Evolutionary conservation across 2,113 vertebrate genomes (phyloP).

Genomic region (Phalacrocorax carbo): DNA sequence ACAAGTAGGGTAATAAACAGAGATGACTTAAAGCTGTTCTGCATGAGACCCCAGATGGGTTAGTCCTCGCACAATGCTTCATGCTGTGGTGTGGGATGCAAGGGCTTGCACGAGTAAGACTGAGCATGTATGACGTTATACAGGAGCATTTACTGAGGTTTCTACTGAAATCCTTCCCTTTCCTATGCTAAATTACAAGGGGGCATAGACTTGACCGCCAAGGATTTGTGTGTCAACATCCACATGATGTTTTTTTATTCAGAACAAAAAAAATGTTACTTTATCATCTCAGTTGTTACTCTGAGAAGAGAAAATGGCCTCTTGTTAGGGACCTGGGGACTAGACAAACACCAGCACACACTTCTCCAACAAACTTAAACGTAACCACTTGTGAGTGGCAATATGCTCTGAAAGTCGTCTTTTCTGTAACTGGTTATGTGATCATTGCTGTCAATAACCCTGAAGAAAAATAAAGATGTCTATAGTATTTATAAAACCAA

Average conservation of each 20-base stretch:
- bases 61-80: background rate
- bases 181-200: background rate
- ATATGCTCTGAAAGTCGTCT: slow-evolving; percentile 46
- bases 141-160: background rate
- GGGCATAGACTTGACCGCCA: background rate
- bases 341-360: slow-evolving; percentile 18
- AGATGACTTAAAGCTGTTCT: background rate
- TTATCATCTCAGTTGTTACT: background rate
- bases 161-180: background rate
- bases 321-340: slow-evolving; percentile 16
- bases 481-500: slow-evolving; percentile 52
- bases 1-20: background rate
- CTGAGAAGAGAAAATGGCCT: slow-evolving; percentile 41
- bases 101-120: background rate
- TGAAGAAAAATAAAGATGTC: slow-evolving; percentile 67
- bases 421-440: slow-evolving; percentile 45
- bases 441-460: slow-evolving; percentile 63
- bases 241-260: background rate
- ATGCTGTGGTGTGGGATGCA: background rate
- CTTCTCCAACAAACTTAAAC: slow-evolving; percentile 38
- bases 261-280: background rate
- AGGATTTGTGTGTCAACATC: background rate
- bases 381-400: slow-evolving; percentile 18
- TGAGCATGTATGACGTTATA: background rate
- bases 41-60: background rate